Evolutionary conservation across 2,113 vertebrate species (phyloP).

Genomic region (Tachycineta bicolor): DNA sequence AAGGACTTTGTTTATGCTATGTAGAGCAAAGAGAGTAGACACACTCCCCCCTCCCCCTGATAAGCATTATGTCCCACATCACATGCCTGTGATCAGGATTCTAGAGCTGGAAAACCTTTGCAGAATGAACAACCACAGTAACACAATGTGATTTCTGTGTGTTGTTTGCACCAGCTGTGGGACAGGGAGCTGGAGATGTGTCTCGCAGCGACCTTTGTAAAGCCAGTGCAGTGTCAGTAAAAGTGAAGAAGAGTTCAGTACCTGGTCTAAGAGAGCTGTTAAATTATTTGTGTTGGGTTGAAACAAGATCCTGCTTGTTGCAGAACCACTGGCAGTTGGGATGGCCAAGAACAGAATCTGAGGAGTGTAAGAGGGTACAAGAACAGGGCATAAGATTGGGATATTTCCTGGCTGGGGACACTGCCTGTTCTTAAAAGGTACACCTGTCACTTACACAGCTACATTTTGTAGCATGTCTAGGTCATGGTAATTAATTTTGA

Average conservation of each 20-base stretch:
- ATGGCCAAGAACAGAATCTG: neutral
- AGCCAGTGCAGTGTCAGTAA: neutral
- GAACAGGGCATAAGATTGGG: neutral
- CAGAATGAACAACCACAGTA: neutral
- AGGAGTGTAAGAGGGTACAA: neutral
- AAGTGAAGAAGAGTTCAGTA: neutral
- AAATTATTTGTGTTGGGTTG: neutral
- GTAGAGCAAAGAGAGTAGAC: neutral
- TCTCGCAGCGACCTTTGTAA: neutral
- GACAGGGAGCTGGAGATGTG: neutral
- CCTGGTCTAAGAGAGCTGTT: neutral
- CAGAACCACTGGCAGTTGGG: neutral
- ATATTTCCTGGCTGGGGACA: neutral
- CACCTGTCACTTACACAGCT: neutral
- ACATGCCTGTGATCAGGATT: neutral
- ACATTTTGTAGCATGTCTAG: neutral
- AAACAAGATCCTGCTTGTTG: neutral
- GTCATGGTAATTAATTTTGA: neutral
- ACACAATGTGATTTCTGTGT: neutral
- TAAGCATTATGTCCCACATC: neutral
- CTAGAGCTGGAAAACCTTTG: neutral
- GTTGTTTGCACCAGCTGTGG: neutral
- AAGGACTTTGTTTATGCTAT: neutral
- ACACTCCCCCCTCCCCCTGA: fast-evolving
- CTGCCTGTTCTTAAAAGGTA: neutral